phyloP scores from a whole-genome alignment of 1,140 invertebrate genomes.

The Drepana arcuata region DNA sequence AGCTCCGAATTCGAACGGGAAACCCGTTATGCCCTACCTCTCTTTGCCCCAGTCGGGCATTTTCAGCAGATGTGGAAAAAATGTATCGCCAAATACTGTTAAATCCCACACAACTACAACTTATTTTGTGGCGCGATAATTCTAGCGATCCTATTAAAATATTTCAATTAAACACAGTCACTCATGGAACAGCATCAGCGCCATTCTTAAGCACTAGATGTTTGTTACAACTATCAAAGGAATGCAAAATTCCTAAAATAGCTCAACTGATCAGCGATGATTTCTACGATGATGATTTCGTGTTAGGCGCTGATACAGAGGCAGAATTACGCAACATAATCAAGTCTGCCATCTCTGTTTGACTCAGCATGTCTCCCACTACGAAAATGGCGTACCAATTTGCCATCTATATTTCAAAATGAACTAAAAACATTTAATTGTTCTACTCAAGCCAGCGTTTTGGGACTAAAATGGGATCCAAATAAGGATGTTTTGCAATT shows the following conservation, averaged over 20 bases:
- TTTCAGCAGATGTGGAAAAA: slow-evolving; percentile 43
- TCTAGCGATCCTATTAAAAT: slow-evolving; percentile 15
- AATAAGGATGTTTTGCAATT: slow-evolving; percentile 11
- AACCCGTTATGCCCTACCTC: slow-evolving; percentile 26
- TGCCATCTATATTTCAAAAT: not conserved
- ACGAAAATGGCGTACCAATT: slow-evolving; percentile 12
- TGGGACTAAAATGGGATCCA: slow-evolving; percentile 18
- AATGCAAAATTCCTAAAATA: slow-evolving; percentile 19
- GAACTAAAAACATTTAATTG: slow-evolving; percentile 14
- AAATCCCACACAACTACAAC: slow-evolving; percentile 34
- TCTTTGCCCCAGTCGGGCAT: no score
- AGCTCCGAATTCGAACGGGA: no score
- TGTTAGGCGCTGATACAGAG: slow-evolving; percentile 33
- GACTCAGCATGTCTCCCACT: slow-evolving; percentile 11
- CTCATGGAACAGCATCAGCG: slow-evolving; percentile 31
- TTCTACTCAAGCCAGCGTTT: slow-evolving; percentile 4
- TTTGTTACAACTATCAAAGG: slow-evolving; percentile 30
- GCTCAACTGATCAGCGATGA: slow-evolving; percentile 33
- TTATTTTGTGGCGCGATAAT: slow-evolving; percentile 41
- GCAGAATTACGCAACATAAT: slow-evolving; percentile 10
- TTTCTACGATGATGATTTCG: slow-evolving; percentile 66
- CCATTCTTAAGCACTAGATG: slow-evolving; percentile 38
- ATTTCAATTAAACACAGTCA: slow-evolving; percentile 28
- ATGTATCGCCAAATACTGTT: slow-evolving; percentile 20
- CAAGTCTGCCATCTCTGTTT: slow-evolving; percentile 4